A percentile compares a stretch with the other conserved stretches of the same genome.
Evolutionary conservation across 2,113 vertebrate species (phyloP).

Genomic region (Panthera tigris): DNA sequence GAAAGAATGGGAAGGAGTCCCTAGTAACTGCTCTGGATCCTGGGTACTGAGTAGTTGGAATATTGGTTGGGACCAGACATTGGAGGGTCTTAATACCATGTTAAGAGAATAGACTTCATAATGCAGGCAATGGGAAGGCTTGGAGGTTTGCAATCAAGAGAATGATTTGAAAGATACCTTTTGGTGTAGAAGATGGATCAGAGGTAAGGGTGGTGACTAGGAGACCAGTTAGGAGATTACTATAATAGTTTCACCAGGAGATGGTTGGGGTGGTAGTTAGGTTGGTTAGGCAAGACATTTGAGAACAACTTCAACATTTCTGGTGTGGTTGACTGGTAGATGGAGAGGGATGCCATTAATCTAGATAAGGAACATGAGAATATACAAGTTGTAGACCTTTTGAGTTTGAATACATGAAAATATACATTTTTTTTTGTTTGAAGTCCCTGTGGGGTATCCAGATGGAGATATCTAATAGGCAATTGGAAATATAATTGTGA

Average conservation of each 20-base stretch:
- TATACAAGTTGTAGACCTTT: background rate
- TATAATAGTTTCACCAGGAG: background rate
- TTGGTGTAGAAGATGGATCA: background rate
- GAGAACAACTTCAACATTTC: background rate
- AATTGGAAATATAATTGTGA: constrained; percentile 7
- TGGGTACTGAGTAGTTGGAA: background rate
- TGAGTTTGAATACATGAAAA: constrained; percentile 27
- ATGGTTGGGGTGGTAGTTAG: background rate
- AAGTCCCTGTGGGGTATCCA: background rate
- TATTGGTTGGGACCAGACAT: background rate
- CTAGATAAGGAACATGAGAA: background rate
- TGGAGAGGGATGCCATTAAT: background rate
- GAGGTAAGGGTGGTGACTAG: background rate
- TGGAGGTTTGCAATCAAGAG: background rate
- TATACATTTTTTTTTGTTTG: background rate
- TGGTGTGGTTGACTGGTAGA: background rate
- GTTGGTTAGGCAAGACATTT: background rate
- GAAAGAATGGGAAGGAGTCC: background rate
- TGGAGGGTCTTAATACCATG: background rate
- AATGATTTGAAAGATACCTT: background rate
- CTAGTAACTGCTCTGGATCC: background rate
- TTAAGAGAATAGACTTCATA: background rate
- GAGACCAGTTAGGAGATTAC: background rate
- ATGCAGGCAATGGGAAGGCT: background rate
- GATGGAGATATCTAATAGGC: background rate